phyloP scores from a whole-genome alignment of 2,888 invertebrate genomes.

The Ichneumoninae sp. region DNA sequence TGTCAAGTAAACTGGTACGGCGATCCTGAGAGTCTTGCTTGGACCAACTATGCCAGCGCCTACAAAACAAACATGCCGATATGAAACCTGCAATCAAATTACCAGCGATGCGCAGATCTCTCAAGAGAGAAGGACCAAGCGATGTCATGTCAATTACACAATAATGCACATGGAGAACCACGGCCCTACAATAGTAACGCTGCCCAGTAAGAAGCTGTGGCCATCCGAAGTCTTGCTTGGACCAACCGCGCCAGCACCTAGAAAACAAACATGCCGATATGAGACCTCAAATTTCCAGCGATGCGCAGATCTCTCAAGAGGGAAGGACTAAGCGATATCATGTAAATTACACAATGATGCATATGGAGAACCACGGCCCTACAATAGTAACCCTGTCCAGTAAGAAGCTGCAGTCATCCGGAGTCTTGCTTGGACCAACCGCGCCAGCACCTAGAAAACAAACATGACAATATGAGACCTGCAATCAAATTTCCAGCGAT shows the following conservation, averaged over 20 bases:
- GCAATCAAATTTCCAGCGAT: neutral
- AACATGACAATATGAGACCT: constrained; percentile 70
- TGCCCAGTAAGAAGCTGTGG: constrained; percentile 28
- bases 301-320: neutral
- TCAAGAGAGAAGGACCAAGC: neutral
- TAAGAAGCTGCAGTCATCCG: constrained; percentile 29
- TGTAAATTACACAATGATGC: constrained; percentile 8
- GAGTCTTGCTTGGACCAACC: constrained; percentile 42
- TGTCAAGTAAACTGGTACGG: constrained; percentile 23
- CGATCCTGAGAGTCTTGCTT: constrained; percentile 38
- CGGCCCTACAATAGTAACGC: constrained; percentile 15
- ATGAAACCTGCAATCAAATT: neutral
- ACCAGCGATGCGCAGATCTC: neutral
- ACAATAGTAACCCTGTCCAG: constrained; percentile 15
- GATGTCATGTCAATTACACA: neutral
- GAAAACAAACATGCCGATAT: constrained; percentile 79
- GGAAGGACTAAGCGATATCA: neutral
- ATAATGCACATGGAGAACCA: neutral
- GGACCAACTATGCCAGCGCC: constrained; percentile 65
- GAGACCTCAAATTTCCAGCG: neutral
- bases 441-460: constrained; percentile 79
- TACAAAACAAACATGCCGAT: constrained; percentile 80
- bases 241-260: constrained; percentile 69
- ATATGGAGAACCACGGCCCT: neutral
- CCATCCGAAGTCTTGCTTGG: constrained; percentile 38